These are phyloP conservation scores for Xestia xanthographa DNA, from an alignment of 2,888 invertebrate genomes.

Conservation along the genomic window DNA sequence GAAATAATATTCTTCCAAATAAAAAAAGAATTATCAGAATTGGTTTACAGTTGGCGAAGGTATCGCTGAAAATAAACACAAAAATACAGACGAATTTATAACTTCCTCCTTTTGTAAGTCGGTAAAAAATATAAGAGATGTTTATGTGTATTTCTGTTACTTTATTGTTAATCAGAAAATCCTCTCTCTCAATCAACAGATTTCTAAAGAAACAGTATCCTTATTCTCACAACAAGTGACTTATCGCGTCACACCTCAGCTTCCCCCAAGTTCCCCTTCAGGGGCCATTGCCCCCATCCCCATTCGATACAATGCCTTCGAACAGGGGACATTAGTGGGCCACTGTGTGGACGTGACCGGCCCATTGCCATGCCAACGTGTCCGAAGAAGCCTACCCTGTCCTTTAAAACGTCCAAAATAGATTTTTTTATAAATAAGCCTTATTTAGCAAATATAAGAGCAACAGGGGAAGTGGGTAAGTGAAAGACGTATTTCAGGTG, in stretches of 20 bases:
- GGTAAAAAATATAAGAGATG: too few relatives aligned
- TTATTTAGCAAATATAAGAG: slow-evolving; percentile 33
- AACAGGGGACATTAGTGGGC: slow-evolving; percentile 31
- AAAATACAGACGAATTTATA: too few relatives aligned
- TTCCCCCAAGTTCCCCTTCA: neutral
- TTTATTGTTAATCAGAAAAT: neutral
- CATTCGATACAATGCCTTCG: slow-evolving; percentile 24
- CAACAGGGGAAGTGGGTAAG: neutral
- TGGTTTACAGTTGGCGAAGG: too few relatives aligned
- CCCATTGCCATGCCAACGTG: slow-evolving; percentile 57
- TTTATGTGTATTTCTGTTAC: neutral
- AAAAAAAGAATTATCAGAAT: too few relatives aligned
- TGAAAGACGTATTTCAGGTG: neutral
- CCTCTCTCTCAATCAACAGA: neutral
- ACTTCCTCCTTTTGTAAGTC: too few relatives aligned
- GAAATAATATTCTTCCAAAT: too few relatives aligned
- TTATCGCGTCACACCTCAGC: slow-evolving; percentile 28
- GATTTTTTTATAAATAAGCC: slow-evolving; percentile 52
- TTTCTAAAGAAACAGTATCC: slow-evolving; percentile 5
- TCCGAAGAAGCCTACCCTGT: slow-evolving; percentile 24
- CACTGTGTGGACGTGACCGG: slow-evolving; percentile 45
- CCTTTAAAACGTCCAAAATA: slow-evolving; percentile 54
- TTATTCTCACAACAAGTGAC: slow-evolving; percentile 17
- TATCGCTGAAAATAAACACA: too few relatives aligned
- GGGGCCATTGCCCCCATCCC: slow-evolving; percentile 20